These are phyloP conservation scores for Onthophagus sagittarius DNA, from an alignment of 2,888 invertebrate genomes.

Conservation along the genomic window DNA sequence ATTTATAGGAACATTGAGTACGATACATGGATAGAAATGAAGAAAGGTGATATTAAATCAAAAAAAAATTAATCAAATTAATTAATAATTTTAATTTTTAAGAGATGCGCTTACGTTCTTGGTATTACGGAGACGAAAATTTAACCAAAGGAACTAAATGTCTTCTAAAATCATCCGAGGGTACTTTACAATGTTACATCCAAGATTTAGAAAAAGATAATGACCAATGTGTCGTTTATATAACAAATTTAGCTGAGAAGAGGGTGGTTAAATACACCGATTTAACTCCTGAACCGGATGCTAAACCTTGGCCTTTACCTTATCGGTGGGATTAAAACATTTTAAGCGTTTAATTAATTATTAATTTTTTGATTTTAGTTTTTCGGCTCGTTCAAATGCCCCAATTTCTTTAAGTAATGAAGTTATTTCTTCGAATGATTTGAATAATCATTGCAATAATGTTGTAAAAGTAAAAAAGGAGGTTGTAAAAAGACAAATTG, in stretches of 20 bases:
- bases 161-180: slow-evolving; percentile 55
- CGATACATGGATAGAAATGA: slow-evolving; percentile 84
- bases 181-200: slow-evolving; percentile 66
- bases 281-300: slow-evolving; percentile 64
- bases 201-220: slow-evolving; percentile 63
- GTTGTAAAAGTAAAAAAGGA: slow-evolving; percentile 33
- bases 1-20: slow-evolving; percentile 91
- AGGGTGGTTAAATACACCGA: slow-evolving; percentile 61
- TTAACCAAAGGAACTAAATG: slow-evolving; percentile 78
- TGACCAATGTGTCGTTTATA: slow-evolving; percentile 71
- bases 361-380: neutral
- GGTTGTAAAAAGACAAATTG: slow-evolving; percentile 31
- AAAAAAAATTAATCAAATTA: neutral
- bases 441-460: slow-evolving; percentile 11
- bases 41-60: slow-evolving; percentile 77
- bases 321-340: slow-evolving; percentile 48
- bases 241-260: slow-evolving; percentile 78
- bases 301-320: slow-evolving; percentile 66
- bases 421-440: neutral
- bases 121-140: slow-evolving; percentile 51
- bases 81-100: neutral
- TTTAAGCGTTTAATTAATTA: slow-evolving; percentile 29
- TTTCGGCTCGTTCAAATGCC: neutral
- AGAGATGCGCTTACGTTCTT: slow-evolving; percentile 48
- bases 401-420: neutral